Base-by-base conservation (phyloP, 2,113 vertebrate genomes). In the Takifugu bimaculatus region DNA sequence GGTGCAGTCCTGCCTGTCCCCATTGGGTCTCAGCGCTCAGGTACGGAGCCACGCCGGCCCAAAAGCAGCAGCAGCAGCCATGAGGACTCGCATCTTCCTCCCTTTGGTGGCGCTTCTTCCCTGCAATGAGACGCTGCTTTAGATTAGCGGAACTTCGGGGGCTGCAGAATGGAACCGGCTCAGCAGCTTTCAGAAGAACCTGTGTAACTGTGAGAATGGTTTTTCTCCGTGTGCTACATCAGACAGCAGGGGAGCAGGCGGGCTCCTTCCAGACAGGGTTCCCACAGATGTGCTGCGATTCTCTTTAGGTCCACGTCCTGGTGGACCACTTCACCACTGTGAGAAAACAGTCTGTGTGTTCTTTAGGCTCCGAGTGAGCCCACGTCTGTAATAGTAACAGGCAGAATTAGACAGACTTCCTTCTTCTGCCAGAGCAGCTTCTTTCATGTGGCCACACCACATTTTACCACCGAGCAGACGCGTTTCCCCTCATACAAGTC, bases 371-470 rank as follows among this genome's bases (percentile, higher is more conserved):
- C 3, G 51, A 77, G 88, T 86, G 83, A 88, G 87, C 82, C 75
- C 45, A 78, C 55, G 70, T 80, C 83, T 81, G 85, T 89, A 88
- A 88, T 86, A 89, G 84, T 76, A 91, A 81, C 79, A 64, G 9
- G 51, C 81, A 75, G 85, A 91, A 88, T 88, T 86, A 88, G 85
- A 83, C 56, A 1, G 53, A 65, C 67, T 65, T 70, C 79, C 80
- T 72, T 85, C 73, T 74, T 80, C 59, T 72, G 79, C 70, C 64
- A 68, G 77, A 60, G 61, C 28, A 28, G 49, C n/a, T 44, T 42
- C 82, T 90, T 92, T 90, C 73, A 88, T 91, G 90, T 91, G 89
- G 86, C 79, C 63, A 5, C 70, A 53, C 52, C 74, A 74, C 59
- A 69, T 76, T 86, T 87, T 78, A 69, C 69, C 73, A 76, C 68